A percentile compares a stretch with the other conserved stretches of the same genome.
Conservation (phyloP, 2,797 vertebrate genomes). For the Aeoliscus strigatus region DNA sequence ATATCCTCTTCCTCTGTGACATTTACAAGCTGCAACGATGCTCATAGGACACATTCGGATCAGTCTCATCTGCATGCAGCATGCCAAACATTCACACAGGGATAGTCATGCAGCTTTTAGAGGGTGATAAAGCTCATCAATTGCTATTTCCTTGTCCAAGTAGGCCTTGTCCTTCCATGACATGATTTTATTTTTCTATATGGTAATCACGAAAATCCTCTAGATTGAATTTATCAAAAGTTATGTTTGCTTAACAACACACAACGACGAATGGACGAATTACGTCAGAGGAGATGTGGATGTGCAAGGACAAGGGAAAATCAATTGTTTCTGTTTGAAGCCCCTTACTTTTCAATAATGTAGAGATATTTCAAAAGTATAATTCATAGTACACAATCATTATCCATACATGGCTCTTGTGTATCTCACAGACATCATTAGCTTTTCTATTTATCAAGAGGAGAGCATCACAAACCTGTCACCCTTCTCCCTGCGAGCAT, state of each 20-base stretch:
- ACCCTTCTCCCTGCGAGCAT: constrained; percentile 41
- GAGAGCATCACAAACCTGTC: constrained; percentile 34
- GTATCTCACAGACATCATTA: constrained; percentile 28
- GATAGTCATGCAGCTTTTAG: constrained; percentile 70
- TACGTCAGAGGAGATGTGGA: background rate
- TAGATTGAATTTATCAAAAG: constrained; percentile 34
- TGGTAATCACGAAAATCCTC: constrained; percentile 46
- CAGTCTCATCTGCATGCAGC: constrained; percentile 65
- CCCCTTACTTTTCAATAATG: constrained; percentile 14
- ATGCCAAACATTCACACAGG: constrained; percentile 67
- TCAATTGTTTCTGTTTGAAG: constrained; percentile 12
- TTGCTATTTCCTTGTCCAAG: constrained; percentile 52
- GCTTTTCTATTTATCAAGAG: constrained; percentile 30
- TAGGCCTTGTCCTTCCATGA: constrained; percentile 45
- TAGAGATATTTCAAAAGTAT: constrained; percentile 20
- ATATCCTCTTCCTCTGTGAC: constrained; percentile 69
- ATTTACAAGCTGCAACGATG: constrained; percentile 75
- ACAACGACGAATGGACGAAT: constrained; percentile 1
- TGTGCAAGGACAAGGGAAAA: constrained; percentile 1
- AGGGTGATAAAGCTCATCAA: constrained; percentile 69
- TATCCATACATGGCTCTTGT: constrained; percentile 11
- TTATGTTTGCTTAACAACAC: constrained; percentile 43
- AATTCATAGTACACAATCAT: constrained; percentile 7
- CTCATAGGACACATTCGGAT: constrained; percentile 76
- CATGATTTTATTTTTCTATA: constrained; percentile 14